phyloP scores from a whole-genome alignment of 2,888 invertebrate genomes.

The Cataglyphis rosenhaueri region DNA sequence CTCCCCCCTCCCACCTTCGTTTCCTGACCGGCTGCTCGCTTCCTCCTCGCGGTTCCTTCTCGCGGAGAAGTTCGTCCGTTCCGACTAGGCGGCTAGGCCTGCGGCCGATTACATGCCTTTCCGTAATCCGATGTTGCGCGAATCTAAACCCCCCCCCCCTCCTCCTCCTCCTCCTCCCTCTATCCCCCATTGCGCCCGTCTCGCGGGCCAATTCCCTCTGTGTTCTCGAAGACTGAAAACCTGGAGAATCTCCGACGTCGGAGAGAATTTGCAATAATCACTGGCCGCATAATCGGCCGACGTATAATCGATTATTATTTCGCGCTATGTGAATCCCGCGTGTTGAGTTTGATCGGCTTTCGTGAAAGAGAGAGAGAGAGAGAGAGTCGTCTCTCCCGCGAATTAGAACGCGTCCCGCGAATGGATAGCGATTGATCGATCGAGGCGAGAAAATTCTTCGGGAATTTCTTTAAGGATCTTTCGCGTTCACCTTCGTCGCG shows the following conservation, averaged over 20 bases:
- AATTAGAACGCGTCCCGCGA: neutral
- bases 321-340: constrained; percentile 10
- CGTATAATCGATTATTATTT: constrained; percentile 48
- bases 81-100: constrained; percentile 79
- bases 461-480: constrained; percentile 1
- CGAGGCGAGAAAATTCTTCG: neutral
- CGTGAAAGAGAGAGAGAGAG: neutral
- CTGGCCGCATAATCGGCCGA: constrained; percentile 46
- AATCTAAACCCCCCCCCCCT: constrained; percentile 74
- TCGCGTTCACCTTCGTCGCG: neutral
- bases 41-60: constrained; percentile 71
- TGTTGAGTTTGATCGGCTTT: neutral
- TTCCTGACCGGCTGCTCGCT: constrained; percentile 63
- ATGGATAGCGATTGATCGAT: neutral
- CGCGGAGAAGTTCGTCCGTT: constrained; percentile 75
- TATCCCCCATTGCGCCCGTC: constrained; percentile 53
- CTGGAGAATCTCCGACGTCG: constrained; percentile 59
- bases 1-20: constrained; percentile 56
- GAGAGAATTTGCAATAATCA: constrained; percentile 53
- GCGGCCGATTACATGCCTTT: constrained; percentile 83
- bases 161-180: constrained; percentile 52
- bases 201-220: constrained; percentile 61
- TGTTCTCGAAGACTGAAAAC: constrained; percentile 63
- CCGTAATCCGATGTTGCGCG: constrained; percentile 82
- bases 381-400: too few species aligned